Evolutionary conservation across 2,888 invertebrate genomes (phyloP).

Genomic region (Bugulina stolonifera): DNA sequence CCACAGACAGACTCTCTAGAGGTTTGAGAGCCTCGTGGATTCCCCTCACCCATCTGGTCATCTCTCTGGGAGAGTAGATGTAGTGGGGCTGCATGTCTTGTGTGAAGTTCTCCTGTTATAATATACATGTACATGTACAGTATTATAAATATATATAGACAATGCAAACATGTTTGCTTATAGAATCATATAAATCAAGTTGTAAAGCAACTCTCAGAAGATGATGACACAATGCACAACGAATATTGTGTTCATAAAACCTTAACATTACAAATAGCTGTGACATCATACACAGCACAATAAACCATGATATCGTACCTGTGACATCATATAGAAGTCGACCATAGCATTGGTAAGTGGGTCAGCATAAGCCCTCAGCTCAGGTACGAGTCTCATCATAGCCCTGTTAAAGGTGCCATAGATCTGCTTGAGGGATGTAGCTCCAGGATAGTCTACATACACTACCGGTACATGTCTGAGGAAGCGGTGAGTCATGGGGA

Average conservation of each 20-base stretch:
- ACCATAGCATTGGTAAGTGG: slow-evolving; percentile 98
- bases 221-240: no score
- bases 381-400: slow-evolving; percentile 89
- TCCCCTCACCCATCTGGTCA: slow-evolving; percentile 98
- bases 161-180: no score
- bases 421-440: slow-evolving; percentile 89
- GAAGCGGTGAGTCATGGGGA: slow-evolving; percentile 79
- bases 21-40: slow-evolving; percentile 97
- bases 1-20: slow-evolving; percentile 80
- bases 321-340: slow-evolving; percentile 90
- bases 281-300: no score
- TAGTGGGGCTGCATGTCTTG: slow-evolving; percentile 99
- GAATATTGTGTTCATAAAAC: no score
- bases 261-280: no score
- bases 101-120: slow-evolving; percentile 87
- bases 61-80: slow-evolving; percentile 93
- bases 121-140: no score
- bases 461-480: slow-evolving; percentile 92
- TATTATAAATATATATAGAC: no score
- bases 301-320: no score
- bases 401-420: slow-evolving; percentile 98
- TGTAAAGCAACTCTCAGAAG: no score
- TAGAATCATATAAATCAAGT: no score
- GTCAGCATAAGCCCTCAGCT: slow-evolving; percentile 85
- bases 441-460: slow-evolving; percentile 98